phyloP scores from a whole-genome alignment of 2,888 invertebrate species.

The Arctia plantaginis region DNA sequence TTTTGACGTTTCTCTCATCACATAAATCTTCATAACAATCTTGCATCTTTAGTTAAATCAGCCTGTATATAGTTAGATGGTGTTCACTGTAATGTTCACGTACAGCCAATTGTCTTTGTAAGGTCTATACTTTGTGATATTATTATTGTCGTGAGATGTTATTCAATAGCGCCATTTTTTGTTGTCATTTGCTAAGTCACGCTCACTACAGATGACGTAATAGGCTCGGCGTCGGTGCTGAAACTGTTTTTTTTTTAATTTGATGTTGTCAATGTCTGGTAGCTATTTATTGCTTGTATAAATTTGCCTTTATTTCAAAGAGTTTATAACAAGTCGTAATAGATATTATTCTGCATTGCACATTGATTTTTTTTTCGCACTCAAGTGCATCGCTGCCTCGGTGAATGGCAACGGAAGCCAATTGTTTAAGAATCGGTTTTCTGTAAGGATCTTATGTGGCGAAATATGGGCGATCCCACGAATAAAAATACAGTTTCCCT shows the following conservation, averaged over 20 bases:
- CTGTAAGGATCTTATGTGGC: no score
- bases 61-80: not conserved
- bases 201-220: not conserved
- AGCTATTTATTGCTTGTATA: not conserved
- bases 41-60: not conserved
- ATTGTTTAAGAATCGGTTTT: no score
- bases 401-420: no score
- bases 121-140: conserved; percentile 7
- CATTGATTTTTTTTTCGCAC: no score
- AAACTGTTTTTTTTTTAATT: not conserved
- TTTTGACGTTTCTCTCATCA: not conserved
- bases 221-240: not conserved
- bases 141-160: conserved; percentile 2
- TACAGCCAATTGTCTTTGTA: not conserved
- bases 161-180: not conserved
- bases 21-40: not conserved
- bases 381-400: no score
- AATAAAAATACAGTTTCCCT: no score
- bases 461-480: no score
- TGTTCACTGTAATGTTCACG: not conserved
- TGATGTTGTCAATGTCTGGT: not conserved
- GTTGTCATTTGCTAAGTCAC: not conserved
- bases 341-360: not conserved
- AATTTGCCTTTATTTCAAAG: not conserved
- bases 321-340: not conserved